A percentile compares a stretch with the other conserved stretches of the same genome.
phyloP scores from a whole-genome alignment of 2,797 vertebrate species.

The Chiloscyllium punctatum region DNA sequence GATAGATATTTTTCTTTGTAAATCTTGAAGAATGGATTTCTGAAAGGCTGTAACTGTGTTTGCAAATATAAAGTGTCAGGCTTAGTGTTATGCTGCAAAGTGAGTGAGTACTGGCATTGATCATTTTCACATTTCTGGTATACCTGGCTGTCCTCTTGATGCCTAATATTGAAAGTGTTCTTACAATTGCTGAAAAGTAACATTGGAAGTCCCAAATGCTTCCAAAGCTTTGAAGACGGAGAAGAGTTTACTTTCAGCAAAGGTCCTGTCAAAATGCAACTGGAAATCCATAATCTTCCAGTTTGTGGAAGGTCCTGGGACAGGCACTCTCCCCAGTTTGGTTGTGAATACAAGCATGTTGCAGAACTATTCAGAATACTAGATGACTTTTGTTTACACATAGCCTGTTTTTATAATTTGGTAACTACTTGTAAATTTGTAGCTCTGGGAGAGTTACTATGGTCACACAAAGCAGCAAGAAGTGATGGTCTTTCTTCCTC shows the following conservation, averaged over 20 bases:
- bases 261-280: not conserved
- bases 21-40: not conserved
- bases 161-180: not conserved
- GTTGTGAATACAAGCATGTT: not conserved
- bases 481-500: not conserved
- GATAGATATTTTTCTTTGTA: not conserved
- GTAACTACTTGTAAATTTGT: not conserved
- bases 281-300: not conserved
- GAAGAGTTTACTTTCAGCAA: not conserved
- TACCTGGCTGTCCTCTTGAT: not conserved
- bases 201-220: not conserved
- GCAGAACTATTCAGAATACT: not conserved
- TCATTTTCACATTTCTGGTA: not conserved
- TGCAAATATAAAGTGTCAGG: not conserved
- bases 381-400: not conserved
- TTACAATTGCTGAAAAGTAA: not conserved
- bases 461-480: not conserved
- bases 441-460: not conserved
- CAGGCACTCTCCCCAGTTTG: not conserved
- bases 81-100: not conserved
- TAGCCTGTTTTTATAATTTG: not conserved
- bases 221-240: not conserved
- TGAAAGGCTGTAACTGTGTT: not conserved
- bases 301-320: not conserved
- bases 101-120: not conserved